Percentiles rank a stretch among this genome's conserved stretches.
These are phyloP conservation scores for Aplidium turbinatum DNA, from an alignment of 23 tunicate species.

Conservation along the genomic window DNA sequence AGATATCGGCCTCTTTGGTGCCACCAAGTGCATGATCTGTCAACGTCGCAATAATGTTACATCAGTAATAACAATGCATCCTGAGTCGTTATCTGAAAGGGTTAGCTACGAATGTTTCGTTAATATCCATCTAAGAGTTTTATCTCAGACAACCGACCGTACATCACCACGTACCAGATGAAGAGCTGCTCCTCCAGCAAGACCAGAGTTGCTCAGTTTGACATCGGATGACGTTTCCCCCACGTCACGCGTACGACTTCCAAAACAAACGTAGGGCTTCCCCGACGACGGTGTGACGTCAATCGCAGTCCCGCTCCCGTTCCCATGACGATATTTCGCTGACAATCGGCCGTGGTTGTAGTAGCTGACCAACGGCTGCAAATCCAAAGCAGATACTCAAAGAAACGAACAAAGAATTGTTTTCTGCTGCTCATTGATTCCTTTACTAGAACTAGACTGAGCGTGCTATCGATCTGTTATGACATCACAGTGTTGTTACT, in stretches of 20 bases:
- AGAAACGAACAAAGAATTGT: no score
- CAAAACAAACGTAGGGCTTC: conserved; percentile 68
- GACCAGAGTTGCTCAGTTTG: conserved; percentile 32
- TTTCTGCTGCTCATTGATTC: no score
- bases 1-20: conserved; percentile 51
- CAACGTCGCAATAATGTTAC: background rate
- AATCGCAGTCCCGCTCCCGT: background rate
- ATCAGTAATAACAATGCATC: no score
- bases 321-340: background rate
- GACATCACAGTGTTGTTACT: no score
- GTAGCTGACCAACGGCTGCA: conserved; percentile 63
- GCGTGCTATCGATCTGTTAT: background rate
- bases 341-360: conserved; percentile 73
- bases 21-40: conserved; percentile 44
- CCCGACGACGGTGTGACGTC: background rate
- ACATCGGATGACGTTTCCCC: conserved; percentile 11
- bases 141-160: no score
- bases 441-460: no score
- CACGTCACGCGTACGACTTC: conserved; percentile 31
- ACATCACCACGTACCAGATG: conserved; percentile 77
- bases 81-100: no score
- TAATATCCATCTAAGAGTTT: no score
- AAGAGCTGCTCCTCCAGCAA: conserved; percentile 26
- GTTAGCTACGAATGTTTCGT: no score
- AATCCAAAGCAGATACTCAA: no score